Evolutionary conservation across 2,797 vertebrate species (phyloP), one percentile per base, ranked within the genome.

Genomic region (Danio choprae): DNA sequence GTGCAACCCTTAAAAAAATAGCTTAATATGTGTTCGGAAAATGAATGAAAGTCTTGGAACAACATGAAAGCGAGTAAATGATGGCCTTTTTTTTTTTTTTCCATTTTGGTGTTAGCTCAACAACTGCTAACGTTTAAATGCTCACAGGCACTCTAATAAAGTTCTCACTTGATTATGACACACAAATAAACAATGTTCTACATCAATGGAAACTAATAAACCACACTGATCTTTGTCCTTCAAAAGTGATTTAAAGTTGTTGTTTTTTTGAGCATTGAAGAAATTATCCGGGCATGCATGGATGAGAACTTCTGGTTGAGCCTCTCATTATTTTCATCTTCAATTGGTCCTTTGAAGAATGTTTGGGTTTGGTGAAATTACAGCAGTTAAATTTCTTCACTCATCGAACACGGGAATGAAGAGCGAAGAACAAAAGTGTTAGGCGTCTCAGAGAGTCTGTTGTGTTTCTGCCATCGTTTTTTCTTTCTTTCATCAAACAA

Each of bases 231-330:
- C 41, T 50, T 40, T 50, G 16, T 71, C 38, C 41, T 62, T 69
- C 36, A 62, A 46, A n/a, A 12, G 40, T 43, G 48, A 72, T 53
- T 59, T 48, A 5, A 60, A 29, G 18, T 12, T 46, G 18, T 12
- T 46, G 44, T 44, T 12, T 56, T 36, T 62, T 58, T 48, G 16
- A 62, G 13, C 9, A n/a, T 59, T 62, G 69, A 64, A 20, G 69
- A 71, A 77, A 51, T 50, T 71, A 80, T 74, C 50, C 36, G 69
- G 80, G 68, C 70, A 77, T 74, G 59, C 44, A 80, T 51, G 8
- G 13, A 1, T 7, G 36, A 68, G 16, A 51, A 58, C 62, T 48
- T 76, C 36, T 60, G 36, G n/a, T 60, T 59, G 59, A 69, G 38
- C 46, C 65, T 75, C 20, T 64, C 48, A n/a, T 71, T 62, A 68